These are phyloP conservation scores for Notarius lentiginosus DNA, from an alignment of 2,113 vertebrate genomes.

Conservation along the genomic window DNA sequence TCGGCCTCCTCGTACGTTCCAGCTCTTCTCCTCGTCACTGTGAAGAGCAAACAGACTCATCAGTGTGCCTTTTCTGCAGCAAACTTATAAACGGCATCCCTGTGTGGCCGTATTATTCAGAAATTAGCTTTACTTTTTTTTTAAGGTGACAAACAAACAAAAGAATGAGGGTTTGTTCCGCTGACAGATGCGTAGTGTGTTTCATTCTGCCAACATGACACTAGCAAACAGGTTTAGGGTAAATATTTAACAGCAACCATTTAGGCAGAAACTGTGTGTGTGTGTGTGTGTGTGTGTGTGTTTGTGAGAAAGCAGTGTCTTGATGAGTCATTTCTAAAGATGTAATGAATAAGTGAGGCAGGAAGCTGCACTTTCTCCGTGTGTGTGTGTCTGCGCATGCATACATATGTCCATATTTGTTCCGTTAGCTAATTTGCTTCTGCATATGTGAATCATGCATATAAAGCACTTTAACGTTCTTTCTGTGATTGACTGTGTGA, in stretches of 20 bases:
- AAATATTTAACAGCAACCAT: slow-evolving; percentile 54
- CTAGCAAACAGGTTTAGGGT: slow-evolving; percentile 44
- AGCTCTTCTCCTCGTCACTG: slow-evolving; percentile 37
- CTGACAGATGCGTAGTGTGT: slow-evolving; percentile 38
- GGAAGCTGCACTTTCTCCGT: neutral
- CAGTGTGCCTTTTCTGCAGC: slow-evolving; percentile 36
- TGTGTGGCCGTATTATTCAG: slow-evolving; percentile 39
- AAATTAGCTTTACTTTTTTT: neutral
- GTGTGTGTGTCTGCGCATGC: neutral
- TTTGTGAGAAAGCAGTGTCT: slow-evolving; percentile 16
- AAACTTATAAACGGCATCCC: slow-evolving; percentile 41
- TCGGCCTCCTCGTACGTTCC: slow-evolving; percentile 11
- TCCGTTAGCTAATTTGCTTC: slow-evolving; percentile 29
- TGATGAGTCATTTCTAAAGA: slow-evolving; percentile 21
- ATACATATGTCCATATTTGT: neutral
- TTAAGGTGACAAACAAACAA: slow-evolving; percentile 48
- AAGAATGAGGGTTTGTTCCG: neutral
- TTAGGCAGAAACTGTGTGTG: slow-evolving; percentile 47
- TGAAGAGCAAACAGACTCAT: slow-evolving; percentile 35
- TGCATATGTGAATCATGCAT: slow-evolving; percentile 15
- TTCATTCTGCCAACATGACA: slow-evolving; percentile 39
- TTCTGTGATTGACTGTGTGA: no score
- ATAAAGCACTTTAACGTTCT: slow-evolving; percentile 1
- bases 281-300: slow-evolving; percentile 25
- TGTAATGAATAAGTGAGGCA: slow-evolving; percentile 33